Evolutionary conservation across 1,140 invertebrate genomes (phyloP), one percentile per base, ranked within the genome.

Genomic region (Diabrotica virgifera): DNA sequence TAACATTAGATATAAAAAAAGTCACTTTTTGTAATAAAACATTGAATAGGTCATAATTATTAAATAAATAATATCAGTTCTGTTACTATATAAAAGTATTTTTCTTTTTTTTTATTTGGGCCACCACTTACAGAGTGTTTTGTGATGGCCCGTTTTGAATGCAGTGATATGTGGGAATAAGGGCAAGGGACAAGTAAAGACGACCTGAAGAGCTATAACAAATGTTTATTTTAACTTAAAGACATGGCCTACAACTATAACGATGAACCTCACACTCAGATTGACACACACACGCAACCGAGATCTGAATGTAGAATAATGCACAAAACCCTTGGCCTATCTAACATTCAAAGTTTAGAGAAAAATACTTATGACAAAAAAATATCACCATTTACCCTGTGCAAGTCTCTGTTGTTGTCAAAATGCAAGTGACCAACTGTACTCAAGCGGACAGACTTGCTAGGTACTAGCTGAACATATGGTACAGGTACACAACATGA

Each of bases 331-430:
- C 74, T 77, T 73, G 76, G 76, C 76, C 75, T 79, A 78, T 70
- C 77, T 78, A 79, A 79, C 78, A 79, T 77, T 77, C 74, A 78
- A 77, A 77, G 73, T 77, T 79, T 77, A 77, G 76, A 78, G 76
- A 78, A 79, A 62, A 78, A 79, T 79, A 79, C 74, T 79, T 77
- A 79, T 77, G 76, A 78, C 74, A 79, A 79, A 77, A 79, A 78
- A 78, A 77, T 79, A 79, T 79, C 78, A 79, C 78, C 78, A 78
- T 79, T 79, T 79, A 79, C 78, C 78, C 78, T 79, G 78, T 79
- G 78, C 78, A 79, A 79, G 78, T 79, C 78, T 77, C 76, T 78
- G 74, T 76, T 75, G 72, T 72, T 78, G 59, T 77, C 75, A 73
- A 76, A 77, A 76, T 77, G 77, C 77, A 77, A 78, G 75, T 76